These are phyloP conservation scores for Cyphomyrmex costatus DNA, from an alignment of 1,140 invertebrate genomes.

Conservation along the genomic window DNA sequence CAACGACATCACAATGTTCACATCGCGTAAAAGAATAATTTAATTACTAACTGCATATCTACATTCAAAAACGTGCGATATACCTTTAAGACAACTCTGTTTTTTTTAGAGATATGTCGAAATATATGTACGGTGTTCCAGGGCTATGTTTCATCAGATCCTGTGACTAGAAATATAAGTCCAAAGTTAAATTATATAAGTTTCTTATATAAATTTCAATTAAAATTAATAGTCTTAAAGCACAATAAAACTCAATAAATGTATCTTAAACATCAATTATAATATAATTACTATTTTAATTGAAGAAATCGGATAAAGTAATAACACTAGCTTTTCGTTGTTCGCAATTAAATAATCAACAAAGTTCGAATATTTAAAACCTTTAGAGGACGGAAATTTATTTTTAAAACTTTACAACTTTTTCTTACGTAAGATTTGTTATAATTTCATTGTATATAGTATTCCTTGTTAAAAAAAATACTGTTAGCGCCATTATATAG, in stretches of 20 bases:
- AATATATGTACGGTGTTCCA: slow-evolving; percentile 26
- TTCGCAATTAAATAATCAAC: neutral
- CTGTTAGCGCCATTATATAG: no score
- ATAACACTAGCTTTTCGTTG: neutral
- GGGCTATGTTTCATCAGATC: neutral
- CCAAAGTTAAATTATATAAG: neutral
- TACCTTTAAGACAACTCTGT: slow-evolving; percentile 9
- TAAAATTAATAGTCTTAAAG: neutral
- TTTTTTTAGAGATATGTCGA: slow-evolving; percentile 38
- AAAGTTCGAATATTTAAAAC: neutral
- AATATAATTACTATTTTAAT: neutral
- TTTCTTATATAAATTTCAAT: neutral
- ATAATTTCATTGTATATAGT: no score
- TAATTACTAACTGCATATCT: slow-evolving; percentile 46
- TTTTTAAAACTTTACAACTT: no score
- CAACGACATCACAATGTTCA: slow-evolving; percentile 44
- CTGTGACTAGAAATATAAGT: neutral
- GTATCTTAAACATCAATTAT: neutral
- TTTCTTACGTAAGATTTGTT: no score
- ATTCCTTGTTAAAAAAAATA: no score
- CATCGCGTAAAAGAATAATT: slow-evolving; percentile 3
- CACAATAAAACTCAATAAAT: neutral
- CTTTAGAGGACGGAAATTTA: no score
- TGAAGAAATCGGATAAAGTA: neutral
- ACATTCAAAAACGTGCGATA: slow-evolving; percentile 27